These are phyloP conservation scores for Parazoanthus darwini DNA, from an alignment of 92 coral and sea anemone species.

Conservation along the genomic window DNA sequence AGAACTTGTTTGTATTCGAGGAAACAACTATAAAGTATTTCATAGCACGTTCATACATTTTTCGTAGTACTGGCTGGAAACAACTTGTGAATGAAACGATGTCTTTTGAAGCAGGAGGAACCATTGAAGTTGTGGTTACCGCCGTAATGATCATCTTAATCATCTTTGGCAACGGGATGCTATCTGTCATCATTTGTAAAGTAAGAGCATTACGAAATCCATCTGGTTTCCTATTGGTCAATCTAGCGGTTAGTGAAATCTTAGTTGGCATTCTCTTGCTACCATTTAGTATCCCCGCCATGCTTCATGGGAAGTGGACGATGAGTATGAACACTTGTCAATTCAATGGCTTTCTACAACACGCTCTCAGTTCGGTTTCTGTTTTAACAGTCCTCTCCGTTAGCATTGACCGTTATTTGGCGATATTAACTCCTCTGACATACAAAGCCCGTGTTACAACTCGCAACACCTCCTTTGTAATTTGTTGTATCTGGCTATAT, in stretches of 20 bases:
- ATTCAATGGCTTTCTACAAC: conserved; percentile 72
- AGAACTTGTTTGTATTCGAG: neutral
- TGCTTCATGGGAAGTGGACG: conserved; percentile 33
- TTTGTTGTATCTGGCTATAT: conserved; percentile 62
- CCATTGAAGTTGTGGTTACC: conserved; percentile 47
- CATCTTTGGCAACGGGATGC: conserved; percentile 63
- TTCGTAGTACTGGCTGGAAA: neutral
- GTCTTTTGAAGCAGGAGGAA: conserved; percentile 33
- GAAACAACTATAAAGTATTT: neutral
- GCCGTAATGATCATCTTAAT: conserved; percentile 55
- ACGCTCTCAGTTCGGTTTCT: conserved; percentile 69
- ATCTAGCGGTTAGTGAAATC: conserved; percentile 76
- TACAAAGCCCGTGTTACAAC: conserved; percentile 79
- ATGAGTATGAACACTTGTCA: conserved; percentile 53
- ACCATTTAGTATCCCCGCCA: conserved; percentile 71
- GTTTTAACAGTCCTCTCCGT: conserved; percentile 80
- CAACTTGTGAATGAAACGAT: neutral
- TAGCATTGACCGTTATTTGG: conserved; percentile 81
- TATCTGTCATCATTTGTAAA: conserved; percentile 65
- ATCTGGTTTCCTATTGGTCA: conserved; percentile 73
- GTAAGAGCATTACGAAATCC: conserved; percentile 80
- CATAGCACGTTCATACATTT: neutral
- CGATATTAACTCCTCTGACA: conserved; percentile 69
- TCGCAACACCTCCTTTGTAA: conserved; percentile 47
- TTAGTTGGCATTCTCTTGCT: conserved; percentile 65